Percentiles rank a stretch among this genome's conserved stretches.
phyloP scores from a whole-genome alignment of 2,888 invertebrate species.

The Eupithecia exiguata region DNA sequence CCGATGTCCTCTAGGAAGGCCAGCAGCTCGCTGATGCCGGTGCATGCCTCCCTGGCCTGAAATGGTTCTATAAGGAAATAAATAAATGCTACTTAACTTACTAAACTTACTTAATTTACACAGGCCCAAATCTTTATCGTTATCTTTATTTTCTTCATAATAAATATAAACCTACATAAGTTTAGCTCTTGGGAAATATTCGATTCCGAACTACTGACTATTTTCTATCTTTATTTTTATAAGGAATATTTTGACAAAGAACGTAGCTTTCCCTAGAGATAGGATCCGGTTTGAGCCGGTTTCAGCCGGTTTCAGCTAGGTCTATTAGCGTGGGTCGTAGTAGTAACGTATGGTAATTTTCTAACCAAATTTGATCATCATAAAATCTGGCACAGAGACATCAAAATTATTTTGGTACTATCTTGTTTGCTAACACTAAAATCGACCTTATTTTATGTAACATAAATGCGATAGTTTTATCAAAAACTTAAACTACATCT shows the following conservation, averaged over 20 bases:
- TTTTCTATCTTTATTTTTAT: neutral
- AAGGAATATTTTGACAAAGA: neutral
- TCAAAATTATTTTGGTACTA: neutral
- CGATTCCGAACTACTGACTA: neutral
- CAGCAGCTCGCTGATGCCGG: too few relatives aligned
- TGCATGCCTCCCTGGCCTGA: too few relatives aligned
- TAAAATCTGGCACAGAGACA: neutral
- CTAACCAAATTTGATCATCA: conserved; percentile 5
- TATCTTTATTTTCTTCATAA: neutral
- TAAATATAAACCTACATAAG: neutral
- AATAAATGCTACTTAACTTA: too few relatives aligned
- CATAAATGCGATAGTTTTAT: too few relatives aligned
- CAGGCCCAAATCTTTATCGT: too few relatives aligned
- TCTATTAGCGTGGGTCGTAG: neutral
- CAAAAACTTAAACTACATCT: too few relatives aligned
- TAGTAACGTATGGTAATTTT: neutral
- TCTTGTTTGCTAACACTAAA: too few relatives aligned
- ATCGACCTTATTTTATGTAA: too few relatives aligned
- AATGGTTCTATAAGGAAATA: too few relatives aligned
- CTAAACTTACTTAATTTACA: too few relatives aligned
- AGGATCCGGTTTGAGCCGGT: neutral
- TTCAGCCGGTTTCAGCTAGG: neutral
- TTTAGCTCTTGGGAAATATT: conserved; percentile 18
- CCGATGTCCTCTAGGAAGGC: too few relatives aligned
- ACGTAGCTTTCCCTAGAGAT: conserved; percentile 5